These are phyloP conservation scores for Strix aluco DNA, from an alignment of 2,113 vertebrate genomes.

Conservation along the genomic window DNA sequence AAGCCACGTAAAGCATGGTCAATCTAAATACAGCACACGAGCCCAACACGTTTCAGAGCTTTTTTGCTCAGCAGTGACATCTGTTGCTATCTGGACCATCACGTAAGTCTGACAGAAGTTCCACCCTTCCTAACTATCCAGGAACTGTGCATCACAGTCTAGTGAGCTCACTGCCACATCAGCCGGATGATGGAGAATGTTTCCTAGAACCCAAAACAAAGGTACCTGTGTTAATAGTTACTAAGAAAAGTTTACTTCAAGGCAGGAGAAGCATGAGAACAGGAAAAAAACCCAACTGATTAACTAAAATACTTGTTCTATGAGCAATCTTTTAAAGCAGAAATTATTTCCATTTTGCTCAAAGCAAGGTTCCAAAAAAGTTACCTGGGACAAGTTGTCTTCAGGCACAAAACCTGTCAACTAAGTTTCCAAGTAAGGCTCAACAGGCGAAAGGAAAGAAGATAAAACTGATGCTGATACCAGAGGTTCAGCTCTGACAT, in stretches of 20 bases:
- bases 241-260: conserved; percentile 2
- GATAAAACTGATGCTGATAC: background rate
- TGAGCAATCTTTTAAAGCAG: background rate
- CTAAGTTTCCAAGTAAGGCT: background rate
- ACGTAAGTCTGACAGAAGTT: background rate
- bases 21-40: background rate
- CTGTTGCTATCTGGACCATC: background rate
- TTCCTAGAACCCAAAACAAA: conserved; percentile 47
- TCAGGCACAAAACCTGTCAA: background rate
- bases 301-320: background rate
- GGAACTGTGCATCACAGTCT: conserved; percentile 39
- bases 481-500: background rate
- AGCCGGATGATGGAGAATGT: background rate
- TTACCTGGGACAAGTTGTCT: background rate
- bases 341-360: background rate
- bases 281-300: background rate
- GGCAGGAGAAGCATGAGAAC: background rate
- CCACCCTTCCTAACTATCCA: conserved; percentile 25
- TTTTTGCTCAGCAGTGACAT: conserved; percentile 12
- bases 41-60: background rate
- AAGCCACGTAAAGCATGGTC: background rate
- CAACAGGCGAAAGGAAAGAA: background rate
- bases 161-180: conserved; percentile 32
- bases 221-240: background rate
- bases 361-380: background rate